Evolutionary conservation across 2,113 vertebrate species (phyloP).

Genomic region (Mesitornis unicolor): DNA sequence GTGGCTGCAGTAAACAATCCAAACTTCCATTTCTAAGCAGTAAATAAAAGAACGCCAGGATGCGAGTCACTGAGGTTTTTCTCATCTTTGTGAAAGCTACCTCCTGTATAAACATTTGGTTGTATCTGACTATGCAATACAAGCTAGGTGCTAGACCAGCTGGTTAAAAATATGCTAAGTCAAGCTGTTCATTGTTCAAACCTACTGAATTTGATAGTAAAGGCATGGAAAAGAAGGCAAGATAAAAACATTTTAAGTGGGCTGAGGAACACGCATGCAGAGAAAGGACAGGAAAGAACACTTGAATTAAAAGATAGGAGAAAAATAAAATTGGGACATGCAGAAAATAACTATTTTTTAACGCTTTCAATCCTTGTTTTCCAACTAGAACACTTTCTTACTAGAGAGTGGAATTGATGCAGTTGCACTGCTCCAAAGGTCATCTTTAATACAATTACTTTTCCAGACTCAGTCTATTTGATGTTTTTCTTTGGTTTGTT

Average conservation of each 20-base stretch:
- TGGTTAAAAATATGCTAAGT: conserved; percentile 86
- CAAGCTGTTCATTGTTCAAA: conserved; percentile 81
- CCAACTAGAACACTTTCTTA: background rate
- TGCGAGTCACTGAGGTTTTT: conserved; percentile 65
- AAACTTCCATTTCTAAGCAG: conserved; percentile 72
- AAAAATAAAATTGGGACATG: conserved; percentile 26
- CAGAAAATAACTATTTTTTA: conserved; percentile 33
- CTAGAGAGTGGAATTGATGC: conserved; percentile 25
- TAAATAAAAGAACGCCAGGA: conserved; percentile 67
- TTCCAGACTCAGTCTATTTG: conserved; percentile 20
- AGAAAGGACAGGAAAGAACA: conserved; percentile 47
- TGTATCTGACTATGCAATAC: conserved; percentile 81
- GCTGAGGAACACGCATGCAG: conserved; percentile 35
- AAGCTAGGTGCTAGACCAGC: conserved; percentile 85
- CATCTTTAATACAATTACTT: conserved; percentile 52
- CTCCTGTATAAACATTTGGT: conserved; percentile 85
- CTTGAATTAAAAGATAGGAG: conserved; percentile 31
- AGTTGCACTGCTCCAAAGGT: background rate
- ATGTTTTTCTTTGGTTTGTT: background rate
- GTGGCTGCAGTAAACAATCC: conserved; percentile 66
- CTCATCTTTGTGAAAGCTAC: conserved; percentile 76
- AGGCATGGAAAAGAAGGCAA: conserved; percentile 76
- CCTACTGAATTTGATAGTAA: conserved; percentile 79
- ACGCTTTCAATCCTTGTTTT: background rate
- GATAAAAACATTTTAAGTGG: conserved; percentile 76